A percentile compares a stretch with the other conserved stretches of the same genome.
These are phyloP conservation scores for Chaetogeoica ovagalla DNA, from an alignment of 2,888 invertebrate genomes.

Conservation along the genomic window DNA sequence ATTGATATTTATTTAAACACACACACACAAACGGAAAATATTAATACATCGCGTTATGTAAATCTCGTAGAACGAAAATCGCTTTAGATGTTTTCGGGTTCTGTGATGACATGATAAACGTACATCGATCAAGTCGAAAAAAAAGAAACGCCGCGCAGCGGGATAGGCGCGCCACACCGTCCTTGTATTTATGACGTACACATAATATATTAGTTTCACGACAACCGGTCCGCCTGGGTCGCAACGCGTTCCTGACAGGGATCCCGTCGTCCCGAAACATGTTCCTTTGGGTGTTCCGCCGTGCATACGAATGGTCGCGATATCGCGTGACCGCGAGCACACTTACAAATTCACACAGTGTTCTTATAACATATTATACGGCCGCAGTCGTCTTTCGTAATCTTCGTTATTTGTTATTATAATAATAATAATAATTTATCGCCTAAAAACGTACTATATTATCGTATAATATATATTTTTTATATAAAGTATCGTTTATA, in stretches of 20 bases:
- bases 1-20: no score
- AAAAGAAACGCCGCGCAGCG: neutral
- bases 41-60: neutral
- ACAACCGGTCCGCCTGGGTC: constrained; percentile 8
- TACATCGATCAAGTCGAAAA: constrained; percentile 2
- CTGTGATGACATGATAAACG: constrained; percentile 41
- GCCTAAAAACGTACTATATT: neutral
- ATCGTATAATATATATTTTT: neutral
- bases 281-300: neutral
- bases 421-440: constrained; percentile 22
- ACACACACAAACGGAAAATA: no score
- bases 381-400: neutral
- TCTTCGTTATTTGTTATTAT: constrained; percentile 5
- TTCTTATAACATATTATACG: no score
- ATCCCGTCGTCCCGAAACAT: neutral
- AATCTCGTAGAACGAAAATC: neutral
- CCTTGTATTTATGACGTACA: neutral
- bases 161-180: constrained; percentile 4
- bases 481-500: no score
- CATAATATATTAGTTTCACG: neutral
- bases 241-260: neutral
- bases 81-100: neutral
- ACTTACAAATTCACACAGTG: constrained; percentile 12
- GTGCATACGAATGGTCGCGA: neutral
- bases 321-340: constrained; percentile 30